Conservation (phyloP, 2,888 invertebrate species). For the Heliconius sara region DNA sequence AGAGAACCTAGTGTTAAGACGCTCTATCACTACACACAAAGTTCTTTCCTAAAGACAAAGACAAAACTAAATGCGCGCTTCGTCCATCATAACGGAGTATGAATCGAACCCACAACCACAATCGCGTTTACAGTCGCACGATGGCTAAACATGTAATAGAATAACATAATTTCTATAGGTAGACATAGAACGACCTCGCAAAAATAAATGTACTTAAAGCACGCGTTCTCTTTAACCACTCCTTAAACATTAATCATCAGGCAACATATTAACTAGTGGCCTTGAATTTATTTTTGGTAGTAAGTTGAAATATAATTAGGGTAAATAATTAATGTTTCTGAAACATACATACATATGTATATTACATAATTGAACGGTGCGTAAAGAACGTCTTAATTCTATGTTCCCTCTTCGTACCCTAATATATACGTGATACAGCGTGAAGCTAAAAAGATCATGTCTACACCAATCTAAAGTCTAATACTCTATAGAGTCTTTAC, state of each 20-base stretch:
- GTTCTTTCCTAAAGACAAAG: no score
- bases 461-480: background rate
- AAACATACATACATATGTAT: background rate
- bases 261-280: background rate
- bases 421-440: background rate
- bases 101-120: background rate
- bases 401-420: background rate
- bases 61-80: no score
- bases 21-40: no score
- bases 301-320: slow-evolving; percentile 13
- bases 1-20: background rate
- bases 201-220: background rate
- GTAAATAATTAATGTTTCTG: background rate
- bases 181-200: background rate
- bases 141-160: no score
- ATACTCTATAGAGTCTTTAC: background rate
- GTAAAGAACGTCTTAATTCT: background rate
- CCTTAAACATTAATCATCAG: slow-evolving; percentile 11
- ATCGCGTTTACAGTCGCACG: background rate
- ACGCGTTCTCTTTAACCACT: background rate
- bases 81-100: no score
- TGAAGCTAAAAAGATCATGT: background rate
- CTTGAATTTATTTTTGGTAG: slow-evolving; percentile 12
- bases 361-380: background rate
- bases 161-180: no score